These are phyloP conservation scores for Galaxias olidus DNA, from an alignment of 2,797 vertebrate genomes.

Conservation along the genomic window DNA sequence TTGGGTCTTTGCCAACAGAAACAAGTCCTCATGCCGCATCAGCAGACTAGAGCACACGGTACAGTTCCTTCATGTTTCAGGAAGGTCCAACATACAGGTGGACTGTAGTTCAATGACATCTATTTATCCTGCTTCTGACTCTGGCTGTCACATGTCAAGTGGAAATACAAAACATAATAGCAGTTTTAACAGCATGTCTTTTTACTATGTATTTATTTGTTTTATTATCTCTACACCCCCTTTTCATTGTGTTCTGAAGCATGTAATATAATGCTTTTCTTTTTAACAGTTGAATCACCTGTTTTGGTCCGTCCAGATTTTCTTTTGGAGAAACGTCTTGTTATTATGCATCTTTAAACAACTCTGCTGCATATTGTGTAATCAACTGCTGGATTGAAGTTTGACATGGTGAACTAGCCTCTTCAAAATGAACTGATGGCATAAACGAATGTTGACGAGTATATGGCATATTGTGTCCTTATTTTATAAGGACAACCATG, in stretches of 20 bases:
- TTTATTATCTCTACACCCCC: constrained; percentile 33
- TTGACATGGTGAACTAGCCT: not conserved
- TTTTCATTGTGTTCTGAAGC: constrained; percentile 21
- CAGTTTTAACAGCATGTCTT: constrained; percentile 88
- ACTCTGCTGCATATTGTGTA: not conserved
- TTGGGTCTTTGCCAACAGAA: not conserved
- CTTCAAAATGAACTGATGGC: not conserved
- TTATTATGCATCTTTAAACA: constrained; percentile 16
- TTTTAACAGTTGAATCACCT: constrained; percentile 35
- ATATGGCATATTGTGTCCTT: too few relatives aligned
- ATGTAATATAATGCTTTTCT: constrained; percentile 23
- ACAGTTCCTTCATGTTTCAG: constrained; percentile 98
- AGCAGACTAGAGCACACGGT: constrained; percentile 74
- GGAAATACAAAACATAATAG: constrained; percentile 77
- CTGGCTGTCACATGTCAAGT: constrained; percentile 56
- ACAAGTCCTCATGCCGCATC: constrained; percentile 61
- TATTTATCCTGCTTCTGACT: constrained; percentile 82
- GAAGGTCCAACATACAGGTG: constrained; percentile 65
- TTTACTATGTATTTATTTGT: constrained; percentile 63
- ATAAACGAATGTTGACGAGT: too few relatives aligned
- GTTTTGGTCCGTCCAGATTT: constrained; percentile 27
- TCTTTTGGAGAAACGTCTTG: constrained; percentile 40
- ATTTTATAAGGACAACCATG: too few relatives aligned
- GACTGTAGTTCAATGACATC: constrained; percentile 47
- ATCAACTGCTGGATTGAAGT: constrained; percentile 7